A percentile compares a stretch with the other conserved stretches of the same genome.
phyloP scores from a whole-genome alignment of 1,140 invertebrate species.

The Drosophila parabipectinata region DNA sequence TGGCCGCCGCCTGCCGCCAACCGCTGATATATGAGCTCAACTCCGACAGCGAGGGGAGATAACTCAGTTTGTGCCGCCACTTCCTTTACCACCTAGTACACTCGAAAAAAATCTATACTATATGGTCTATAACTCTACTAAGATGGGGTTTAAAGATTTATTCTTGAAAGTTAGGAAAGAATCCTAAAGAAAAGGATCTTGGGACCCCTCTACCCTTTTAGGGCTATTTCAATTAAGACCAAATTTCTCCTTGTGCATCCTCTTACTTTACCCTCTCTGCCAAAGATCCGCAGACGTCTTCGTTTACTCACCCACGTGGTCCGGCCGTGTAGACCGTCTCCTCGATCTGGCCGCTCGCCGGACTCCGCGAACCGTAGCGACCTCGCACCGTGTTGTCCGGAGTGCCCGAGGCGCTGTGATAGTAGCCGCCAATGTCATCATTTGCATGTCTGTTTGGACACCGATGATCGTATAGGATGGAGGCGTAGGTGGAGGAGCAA shows the following conservation, averaged over 20 bases:
- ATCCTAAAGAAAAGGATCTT: no score
- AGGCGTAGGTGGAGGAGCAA: neutral
- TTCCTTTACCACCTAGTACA: constrained; percentile 9
- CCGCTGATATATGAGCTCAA: constrained; percentile 69
- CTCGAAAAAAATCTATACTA: neutral
- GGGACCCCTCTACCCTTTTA: no score
- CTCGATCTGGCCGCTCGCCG: constrained; percentile 87
- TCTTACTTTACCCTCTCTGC: constrained; percentile 17
- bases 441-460: constrained; percentile 86
- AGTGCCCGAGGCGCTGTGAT: constrained; percentile 87
- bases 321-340: constrained; percentile 90
- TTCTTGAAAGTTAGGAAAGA: no score
- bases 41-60: constrained; percentile 41
- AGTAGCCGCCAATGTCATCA: constrained; percentile 87
- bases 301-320: constrained; percentile 86
- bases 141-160: no score
- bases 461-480: neutral
- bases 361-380: constrained; percentile 87
- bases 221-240: no score
- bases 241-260: constrained; percentile 22
- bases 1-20: constrained; percentile 58
- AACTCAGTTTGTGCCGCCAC: constrained; percentile 70
- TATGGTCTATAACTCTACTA: no score
- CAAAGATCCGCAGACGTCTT: constrained; percentile 17
- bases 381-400: constrained; percentile 87